Conservation (phyloP, 2,888 invertebrate genomes). For the Bugulina stolonifera region DNA sequence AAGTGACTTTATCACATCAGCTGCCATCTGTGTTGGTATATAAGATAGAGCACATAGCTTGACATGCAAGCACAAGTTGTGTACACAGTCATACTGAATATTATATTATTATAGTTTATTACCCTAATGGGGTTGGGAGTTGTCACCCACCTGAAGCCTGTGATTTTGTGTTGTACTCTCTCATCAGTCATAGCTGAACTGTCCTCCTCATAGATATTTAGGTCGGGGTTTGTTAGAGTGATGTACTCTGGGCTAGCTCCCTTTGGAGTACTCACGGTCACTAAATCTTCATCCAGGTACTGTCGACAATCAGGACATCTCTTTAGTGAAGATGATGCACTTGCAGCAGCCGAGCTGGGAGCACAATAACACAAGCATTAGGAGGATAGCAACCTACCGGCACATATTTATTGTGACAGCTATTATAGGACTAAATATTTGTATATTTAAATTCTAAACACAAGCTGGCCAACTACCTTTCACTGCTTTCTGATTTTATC, state of each 20-base stretch:
- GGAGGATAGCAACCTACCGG: too few relatives aligned
- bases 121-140: too few relatives aligned
- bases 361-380: too few relatives aligned
- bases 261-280: background rate
- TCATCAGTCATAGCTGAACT: conserved; percentile 56
- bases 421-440: background rate
- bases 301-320: conserved; percentile 58
- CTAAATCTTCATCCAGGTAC: conserved; percentile 50
- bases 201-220: conserved; percentile 64
- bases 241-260: conserved; percentile 59
- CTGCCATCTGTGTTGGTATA: too few relatives aligned
- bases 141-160: conserved; percentile 54
- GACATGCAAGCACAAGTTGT: too few relatives aligned
- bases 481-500: background rate
- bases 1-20: too few relatives aligned
- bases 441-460: background rate
- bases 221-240: conserved; percentile 67
- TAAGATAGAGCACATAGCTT: too few relatives aligned
- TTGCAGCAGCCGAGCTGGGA: background rate
- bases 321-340: conserved; percentile 31
- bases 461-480: background rate
- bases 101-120: too few relatives aligned
- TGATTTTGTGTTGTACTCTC: conserved; percentile 62
- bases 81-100: too few relatives aligned
- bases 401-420: too few relatives aligned